Base-by-base conservation (phyloP, 2,888 invertebrate species). In the Catocala nupta region DNA sequence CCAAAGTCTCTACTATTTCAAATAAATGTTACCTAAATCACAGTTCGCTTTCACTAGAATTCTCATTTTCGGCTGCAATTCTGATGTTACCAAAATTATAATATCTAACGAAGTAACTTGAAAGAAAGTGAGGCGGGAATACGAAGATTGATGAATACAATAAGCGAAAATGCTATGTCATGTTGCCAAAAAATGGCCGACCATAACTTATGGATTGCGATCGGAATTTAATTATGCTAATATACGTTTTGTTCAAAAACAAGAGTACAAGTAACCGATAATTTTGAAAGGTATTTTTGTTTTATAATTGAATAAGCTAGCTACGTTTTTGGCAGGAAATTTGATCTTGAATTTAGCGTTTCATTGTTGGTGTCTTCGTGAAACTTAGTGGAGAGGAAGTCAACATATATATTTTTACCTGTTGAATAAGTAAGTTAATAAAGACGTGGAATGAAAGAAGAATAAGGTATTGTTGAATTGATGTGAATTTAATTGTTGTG, bases 81-180 rank as follows among this genome's bases (percentile, higher is more conserved):
- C 10, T 5, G 49, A 34, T 39, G 50, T 55, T 49, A 25, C 8
- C 13, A 12, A 50, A 58, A 64, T 70, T 60, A 69, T 57, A 56
- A 59, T 69, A 43, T 47, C 45, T 54, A 43, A 63, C 13, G 25
- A 55, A 13, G 13, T 13, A 8, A 9, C 11, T 48, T 48, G 10
- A 49, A 33, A 8, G 10, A 52, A 47, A 13, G 1, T 47, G 43
- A 34, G 2, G 36, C 44, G 8, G 10, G 34, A 36, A 13, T 7
- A 1, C 7, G 10, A 42, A 52, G 39, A 39, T 39, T 39, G 36
- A 58, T 49, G 39, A 11, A n/a, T 42, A 42, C 25, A 12, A 43
- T 51, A 48, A 42, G 7, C 2, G 8, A 54, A 54, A 63, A 59
- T 45, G 10, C 11, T n/a, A 12, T 25, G 10, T 42, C 8, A 10